These are phyloP conservation scores for Neoseiulus cucumeris DNA, from an alignment of 1,140 invertebrate species.

Conservation along the genomic window DNA sequence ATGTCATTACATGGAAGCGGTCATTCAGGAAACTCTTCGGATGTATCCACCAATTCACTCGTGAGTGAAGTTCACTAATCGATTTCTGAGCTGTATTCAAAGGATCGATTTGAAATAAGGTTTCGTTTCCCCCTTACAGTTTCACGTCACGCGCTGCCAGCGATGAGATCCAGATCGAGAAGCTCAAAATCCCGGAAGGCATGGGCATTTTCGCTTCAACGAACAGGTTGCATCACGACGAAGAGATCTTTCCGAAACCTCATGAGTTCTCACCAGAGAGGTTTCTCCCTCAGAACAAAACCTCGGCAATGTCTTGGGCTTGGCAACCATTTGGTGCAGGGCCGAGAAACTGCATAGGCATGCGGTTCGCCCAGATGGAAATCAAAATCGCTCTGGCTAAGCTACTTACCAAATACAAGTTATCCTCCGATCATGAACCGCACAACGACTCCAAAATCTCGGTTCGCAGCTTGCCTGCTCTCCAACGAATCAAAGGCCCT, in stretches of 20 bases:
- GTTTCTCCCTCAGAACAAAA: slow-evolving; percentile 20
- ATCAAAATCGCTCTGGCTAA: slow-evolving; percentile 16
- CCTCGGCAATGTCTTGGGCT: neutral
- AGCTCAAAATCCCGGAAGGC: slow-evolving; percentile 28
- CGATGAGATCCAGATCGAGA: neutral
- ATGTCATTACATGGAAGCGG: neutral
- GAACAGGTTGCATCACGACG: slow-evolving; percentile 40
- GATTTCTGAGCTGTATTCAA: too few relatives aligned
- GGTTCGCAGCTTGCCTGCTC: neutral
- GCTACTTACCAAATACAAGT: slow-evolving; percentile 15
- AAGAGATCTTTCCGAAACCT: slow-evolving; percentile 36
- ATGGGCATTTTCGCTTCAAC: slow-evolving; percentile 38
- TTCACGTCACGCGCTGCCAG: neutral
- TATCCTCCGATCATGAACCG: neutral
- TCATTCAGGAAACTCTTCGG: neutral
- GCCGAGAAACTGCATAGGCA: slow-evolving; percentile 27
- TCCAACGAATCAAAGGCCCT: neutral
- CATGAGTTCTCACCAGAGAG: slow-evolving; percentile 40
- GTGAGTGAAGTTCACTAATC: neutral
- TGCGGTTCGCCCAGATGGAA: slow-evolving; percentile 21
- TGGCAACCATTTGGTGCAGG: slow-evolving; percentile 25
- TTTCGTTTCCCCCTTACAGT: too few relatives aligned
- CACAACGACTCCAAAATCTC: neutral
- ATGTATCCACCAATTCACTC: neutral
- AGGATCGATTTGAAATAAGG: too few relatives aligned